Percentiles rank a stretch among this genome's conserved stretches.
Conservation (phyloP, 2,797 vertebrate genomes). For the Brachyrhaphis roseni region DNA sequence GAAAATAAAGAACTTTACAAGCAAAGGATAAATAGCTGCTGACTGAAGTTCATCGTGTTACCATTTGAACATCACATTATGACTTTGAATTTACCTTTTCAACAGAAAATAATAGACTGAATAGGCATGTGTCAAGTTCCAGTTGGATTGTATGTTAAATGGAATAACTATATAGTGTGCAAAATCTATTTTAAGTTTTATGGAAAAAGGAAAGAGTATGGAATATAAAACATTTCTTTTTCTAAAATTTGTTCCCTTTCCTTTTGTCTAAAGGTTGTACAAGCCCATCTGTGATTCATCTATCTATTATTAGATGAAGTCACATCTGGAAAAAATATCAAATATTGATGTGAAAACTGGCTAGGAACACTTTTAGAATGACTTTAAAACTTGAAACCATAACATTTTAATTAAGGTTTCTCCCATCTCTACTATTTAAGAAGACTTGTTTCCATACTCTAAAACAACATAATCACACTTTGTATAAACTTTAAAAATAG, state of each 20-base stretch:
- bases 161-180: not conserved
- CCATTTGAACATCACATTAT: slow-evolving; percentile 42
- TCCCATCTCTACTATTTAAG: not conserved
- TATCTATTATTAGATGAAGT: not conserved
- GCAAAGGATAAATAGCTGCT: slow-evolving; percentile 50
- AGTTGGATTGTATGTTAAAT: not conserved
- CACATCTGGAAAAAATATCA: not conserved
- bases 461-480: not conserved
- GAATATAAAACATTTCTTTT: not conserved
- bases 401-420: not conserved
- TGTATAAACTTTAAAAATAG: not conserved
- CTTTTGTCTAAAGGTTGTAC: not conserved
- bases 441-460: not conserved
- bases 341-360: not conserved
- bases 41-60: slow-evolving; percentile 49
- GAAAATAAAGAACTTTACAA: slow-evolving; percentile 54
- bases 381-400: not conserved
- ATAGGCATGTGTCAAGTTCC: not conserved
- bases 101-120: not conserved
- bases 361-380: not conserved
- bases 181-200: not conserved
- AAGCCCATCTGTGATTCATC: not conserved
- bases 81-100: slow-evolving; percentile 31
- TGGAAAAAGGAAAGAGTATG: not conserved
- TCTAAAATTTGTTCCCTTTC: not conserved